Conservation (phyloP, 92 coral and sea anemone species). For the Hydrozoanthus gracilis region DNA sequence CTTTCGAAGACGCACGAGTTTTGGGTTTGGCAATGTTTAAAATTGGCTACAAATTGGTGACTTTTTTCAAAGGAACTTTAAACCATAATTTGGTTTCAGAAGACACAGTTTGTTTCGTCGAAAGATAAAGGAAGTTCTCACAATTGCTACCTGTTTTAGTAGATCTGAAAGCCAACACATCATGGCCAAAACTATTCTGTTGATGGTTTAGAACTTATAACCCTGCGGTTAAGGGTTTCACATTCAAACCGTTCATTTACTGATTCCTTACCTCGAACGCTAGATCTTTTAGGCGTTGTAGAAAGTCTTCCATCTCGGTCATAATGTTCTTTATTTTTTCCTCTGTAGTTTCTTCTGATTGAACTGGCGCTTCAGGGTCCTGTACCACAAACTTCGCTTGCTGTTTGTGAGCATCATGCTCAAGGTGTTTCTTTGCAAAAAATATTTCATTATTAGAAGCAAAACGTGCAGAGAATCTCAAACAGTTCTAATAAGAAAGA, state of each 20-base stretch:
- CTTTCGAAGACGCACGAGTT: no score
- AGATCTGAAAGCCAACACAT: no score
- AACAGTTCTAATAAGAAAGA: no score
- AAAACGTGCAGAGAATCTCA: no score
- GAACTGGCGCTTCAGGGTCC: constrained; percentile 23
- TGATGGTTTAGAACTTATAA: neutral
- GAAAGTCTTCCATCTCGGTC: constrained; percentile 77
- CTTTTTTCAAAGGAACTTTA: no score
- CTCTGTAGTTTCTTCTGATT: constrained; percentile 9
- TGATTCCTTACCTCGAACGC: constrained; percentile 83
- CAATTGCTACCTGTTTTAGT: no score
- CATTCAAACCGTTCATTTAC: neutral
- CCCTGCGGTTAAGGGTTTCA: neutral
- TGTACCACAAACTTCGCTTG: constrained; percentile 5
- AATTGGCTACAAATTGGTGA: no score
- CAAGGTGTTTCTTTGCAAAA: neutral
- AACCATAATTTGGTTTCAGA: no score
- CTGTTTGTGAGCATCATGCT: constrained; percentile 10
- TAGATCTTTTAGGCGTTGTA: constrained; percentile 78
- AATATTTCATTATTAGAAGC: neutral
- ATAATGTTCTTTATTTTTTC: constrained; percentile 66
- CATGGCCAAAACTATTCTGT: no score
- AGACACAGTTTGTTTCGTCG: no score
- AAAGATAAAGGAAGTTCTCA: no score
- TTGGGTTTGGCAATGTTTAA: no score